Percentiles rank a stretch among this genome's conserved stretches.
Evolutionary conservation across 2,888 invertebrate species (phyloP).

Genomic region (Pristionchus maxplancki): DNA sequence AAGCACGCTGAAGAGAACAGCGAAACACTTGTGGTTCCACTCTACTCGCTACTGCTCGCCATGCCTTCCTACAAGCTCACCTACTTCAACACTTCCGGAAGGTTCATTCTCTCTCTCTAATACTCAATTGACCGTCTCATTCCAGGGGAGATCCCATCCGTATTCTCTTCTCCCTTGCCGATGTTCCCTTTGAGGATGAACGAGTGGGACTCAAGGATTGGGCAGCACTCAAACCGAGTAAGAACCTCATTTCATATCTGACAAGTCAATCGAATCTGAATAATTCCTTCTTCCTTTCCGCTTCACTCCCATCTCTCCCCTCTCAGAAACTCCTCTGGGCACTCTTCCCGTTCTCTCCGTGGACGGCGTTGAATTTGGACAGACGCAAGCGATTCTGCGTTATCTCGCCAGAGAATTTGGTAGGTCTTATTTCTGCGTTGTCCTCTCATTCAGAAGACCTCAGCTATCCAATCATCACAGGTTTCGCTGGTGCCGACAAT

Average conservation of each 20-base stretch:
- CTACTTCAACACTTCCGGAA: slow-evolving; percentile 66
- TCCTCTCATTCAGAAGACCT: neutral
- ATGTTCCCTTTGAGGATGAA: slow-evolving; percentile 60
- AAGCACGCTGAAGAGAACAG: neutral
- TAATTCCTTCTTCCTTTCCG: slow-evolving; percentile 41
- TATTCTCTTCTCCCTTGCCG: slow-evolving; percentile 63
- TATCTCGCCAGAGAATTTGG: slow-evolving; percentile 55
- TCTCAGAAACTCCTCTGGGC: slow-evolving; percentile 63
- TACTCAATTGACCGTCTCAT: neutral
- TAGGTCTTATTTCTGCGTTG: neutral
- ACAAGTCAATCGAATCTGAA: no score
- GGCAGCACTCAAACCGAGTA: slow-evolving; percentile 61
- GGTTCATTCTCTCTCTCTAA: neutral
- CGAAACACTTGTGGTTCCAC: neutral
- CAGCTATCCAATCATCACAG: neutral
- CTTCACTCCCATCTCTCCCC: neutral
- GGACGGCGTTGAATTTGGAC: slow-evolving; percentile 61
- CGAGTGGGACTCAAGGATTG: slow-evolving; percentile 59
- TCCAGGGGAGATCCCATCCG: slow-evolving; percentile 62
- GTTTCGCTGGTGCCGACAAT: neutral
- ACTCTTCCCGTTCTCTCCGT: slow-evolving; percentile 63
- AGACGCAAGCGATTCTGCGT: slow-evolving; percentile 61
- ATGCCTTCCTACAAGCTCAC: slow-evolving; percentile 58
- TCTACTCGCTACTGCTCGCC: neutral
- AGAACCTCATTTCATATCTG: no score